A percentile compares a stretch with the other conserved stretches of the same genome.
phyloP scores from a whole-genome alignment of 2,888 invertebrate genomes.

The Hedychridium roseum region DNA sequence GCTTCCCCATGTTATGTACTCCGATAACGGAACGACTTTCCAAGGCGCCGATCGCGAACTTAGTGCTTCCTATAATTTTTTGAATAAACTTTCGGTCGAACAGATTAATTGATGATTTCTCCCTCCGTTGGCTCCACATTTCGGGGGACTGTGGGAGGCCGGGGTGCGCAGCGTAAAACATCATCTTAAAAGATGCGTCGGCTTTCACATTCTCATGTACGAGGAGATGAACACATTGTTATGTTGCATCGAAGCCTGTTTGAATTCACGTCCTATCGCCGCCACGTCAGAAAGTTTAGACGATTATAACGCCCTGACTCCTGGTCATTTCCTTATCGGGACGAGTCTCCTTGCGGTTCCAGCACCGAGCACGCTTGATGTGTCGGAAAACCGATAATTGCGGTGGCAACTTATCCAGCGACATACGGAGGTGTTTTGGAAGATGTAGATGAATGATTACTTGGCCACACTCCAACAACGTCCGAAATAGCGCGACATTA shows the following conservation, averaged over 20 bases:
- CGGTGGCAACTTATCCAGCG: neutral
- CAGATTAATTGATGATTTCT: too few relatives aligned
- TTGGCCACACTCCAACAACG: neutral
- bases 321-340: neutral
- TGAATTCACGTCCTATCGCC: neutral
- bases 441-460: neutral
- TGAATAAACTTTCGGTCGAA: too few relatives aligned
- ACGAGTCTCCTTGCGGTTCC: neutral
- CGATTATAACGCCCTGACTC: neutral
- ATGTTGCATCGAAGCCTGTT: neutral
- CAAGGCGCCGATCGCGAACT: too few relatives aligned
- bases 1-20: too few relatives aligned
- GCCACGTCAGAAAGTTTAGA: neutral
- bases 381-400: neutral
- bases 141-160: neutral
- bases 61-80: too few relatives aligned
- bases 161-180: neutral
- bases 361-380: neutral
- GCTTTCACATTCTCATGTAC: neutral
- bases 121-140: too few relatives aligned
- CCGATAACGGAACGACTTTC: too few relatives aligned
- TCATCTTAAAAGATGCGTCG: neutral
- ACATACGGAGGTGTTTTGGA: neutral
- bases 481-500: neutral
- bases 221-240: neutral